A percentile compares a stretch with the other conserved stretches of the same genome.
Evolutionary conservation across 2,888 invertebrate species (phyloP).

Genomic region (Lasius platythorax): DNA sequence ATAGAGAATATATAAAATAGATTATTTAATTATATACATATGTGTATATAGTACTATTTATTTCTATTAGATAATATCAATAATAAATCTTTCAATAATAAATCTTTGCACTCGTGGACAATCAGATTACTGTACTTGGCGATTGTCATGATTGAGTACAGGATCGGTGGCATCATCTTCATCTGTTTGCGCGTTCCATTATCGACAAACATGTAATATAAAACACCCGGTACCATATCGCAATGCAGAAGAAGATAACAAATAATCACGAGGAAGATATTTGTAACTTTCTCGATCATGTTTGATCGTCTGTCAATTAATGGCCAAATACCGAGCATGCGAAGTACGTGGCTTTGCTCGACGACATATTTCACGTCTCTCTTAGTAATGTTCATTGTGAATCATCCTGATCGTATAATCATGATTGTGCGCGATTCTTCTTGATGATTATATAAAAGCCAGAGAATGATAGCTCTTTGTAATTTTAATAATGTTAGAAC

Average conservation of each 20-base stretch:
- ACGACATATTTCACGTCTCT: constrained; percentile 10
- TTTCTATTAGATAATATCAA: not conserved
- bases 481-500: not conserved
- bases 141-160: not conserved
- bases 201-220: constrained; percentile 6
- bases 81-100: constrained; percentile 16
- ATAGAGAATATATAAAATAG: constrained; percentile 1
- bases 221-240: constrained; percentile 14
- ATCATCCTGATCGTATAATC: not conserved
- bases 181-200: not conserved
- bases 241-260: constrained; percentile 22
- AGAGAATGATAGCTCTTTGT: not conserved
- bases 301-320: not conserved
- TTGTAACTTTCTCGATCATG: not conserved
- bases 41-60: not conserved
- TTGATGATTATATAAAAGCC: not conserved
- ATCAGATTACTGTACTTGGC: constrained; percentile 28
- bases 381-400: not conserved
- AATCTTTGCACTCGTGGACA: not conserved
- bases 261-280: not conserved
- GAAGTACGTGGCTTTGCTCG: constrained; percentile 22
- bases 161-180: constrained; percentile 1
- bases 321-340: constrained; percentile 31
- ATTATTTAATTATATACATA: not conserved
- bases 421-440: not conserved